These are phyloP conservation scores for Probaryconus sp. DNA, from an alignment of 1,140 invertebrate species.

Conservation along the genomic window DNA sequence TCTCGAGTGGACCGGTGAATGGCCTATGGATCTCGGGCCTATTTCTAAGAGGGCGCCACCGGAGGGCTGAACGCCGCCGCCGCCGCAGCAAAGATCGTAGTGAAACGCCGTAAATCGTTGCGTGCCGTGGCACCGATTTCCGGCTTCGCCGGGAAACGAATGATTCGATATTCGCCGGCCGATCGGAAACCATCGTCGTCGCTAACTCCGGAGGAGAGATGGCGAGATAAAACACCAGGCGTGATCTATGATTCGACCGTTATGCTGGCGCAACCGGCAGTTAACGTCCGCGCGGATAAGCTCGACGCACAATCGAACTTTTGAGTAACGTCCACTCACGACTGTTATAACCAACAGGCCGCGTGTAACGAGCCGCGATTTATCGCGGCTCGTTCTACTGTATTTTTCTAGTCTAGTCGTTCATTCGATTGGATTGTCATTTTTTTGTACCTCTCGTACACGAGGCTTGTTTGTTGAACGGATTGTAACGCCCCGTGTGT, in stretches of 20 bases:
- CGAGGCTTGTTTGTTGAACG: no score
- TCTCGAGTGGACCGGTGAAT: slow-evolving; percentile 52
- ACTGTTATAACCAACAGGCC: no score
- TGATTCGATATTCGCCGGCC: slow-evolving; percentile 21
- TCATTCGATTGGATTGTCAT: no score
- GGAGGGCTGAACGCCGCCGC: no score
- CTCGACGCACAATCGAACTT: slow-evolving; percentile 56
- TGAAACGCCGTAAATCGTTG: slow-evolving; percentile 50
- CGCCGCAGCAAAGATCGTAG: no score
- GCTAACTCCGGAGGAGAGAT: slow-evolving; percentile 16
- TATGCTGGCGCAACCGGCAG: slow-evolving; percentile 44
- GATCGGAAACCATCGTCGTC: slow-evolving; percentile 26
- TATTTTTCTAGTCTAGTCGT: no score
- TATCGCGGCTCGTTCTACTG: no score
- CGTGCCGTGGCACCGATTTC: slow-evolving; percentile 54
- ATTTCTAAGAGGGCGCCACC: no score
- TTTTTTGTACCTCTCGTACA: no score
- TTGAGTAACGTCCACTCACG: slow-evolving; percentile 55
- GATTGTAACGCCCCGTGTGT: no score
- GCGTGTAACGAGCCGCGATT: slow-evolving; percentile 42
- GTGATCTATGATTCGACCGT: slow-evolving; percentile 54
- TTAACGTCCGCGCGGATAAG: slow-evolving; percentile 39
- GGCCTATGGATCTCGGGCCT: no score
- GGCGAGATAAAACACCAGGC: slow-evolving; percentile 42
- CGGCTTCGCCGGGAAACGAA: slow-evolving; percentile 53